Conservation (phyloP, 2,113 vertebrate genomes). For the Pteropus alecto region DNA sequence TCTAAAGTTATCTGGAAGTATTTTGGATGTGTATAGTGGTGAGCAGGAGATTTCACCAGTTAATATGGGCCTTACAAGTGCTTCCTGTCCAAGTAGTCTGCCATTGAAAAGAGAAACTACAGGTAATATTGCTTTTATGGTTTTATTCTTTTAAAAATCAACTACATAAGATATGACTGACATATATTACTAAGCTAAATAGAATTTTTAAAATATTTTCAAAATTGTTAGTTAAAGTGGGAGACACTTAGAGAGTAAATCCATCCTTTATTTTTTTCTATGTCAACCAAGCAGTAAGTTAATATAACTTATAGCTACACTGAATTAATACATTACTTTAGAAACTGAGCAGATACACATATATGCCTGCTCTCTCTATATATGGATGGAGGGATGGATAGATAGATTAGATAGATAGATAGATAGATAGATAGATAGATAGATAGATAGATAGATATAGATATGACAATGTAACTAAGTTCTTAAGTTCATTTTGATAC, state of each 20-base stretch:
- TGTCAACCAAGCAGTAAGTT: background rate
- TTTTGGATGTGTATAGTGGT: conserved; percentile 93
- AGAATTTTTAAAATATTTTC: background rate
- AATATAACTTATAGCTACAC: background rate
- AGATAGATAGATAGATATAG: background rate
- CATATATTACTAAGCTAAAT: background rate
- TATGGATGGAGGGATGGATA: background rate
- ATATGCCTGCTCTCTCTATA: background rate
- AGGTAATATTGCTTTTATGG: conserved; percentile 84
- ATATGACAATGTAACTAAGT: background rate
- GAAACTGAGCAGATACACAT: background rate
- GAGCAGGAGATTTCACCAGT: conserved; percentile 91
- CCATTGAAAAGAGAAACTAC: conserved; percentile 94
- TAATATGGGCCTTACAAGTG: conserved; percentile 90
- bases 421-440: too few relatives aligned
- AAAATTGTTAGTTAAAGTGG: conserved; percentile 17
- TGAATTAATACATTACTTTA: background rate
- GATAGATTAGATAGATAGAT: too few relatives aligned
- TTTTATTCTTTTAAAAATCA: background rate
- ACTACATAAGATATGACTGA: background rate
- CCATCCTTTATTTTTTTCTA: background rate
- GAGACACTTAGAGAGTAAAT: background rate
- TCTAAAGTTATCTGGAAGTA: conserved; percentile 90
- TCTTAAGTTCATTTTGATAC: background rate
- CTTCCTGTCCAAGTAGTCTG: conserved; percentile 89